Evolutionary conservation across 1,140 invertebrate species (phyloP), one percentile per base, ranked within the genome.

Genomic region (Ladona fulva): DNA sequence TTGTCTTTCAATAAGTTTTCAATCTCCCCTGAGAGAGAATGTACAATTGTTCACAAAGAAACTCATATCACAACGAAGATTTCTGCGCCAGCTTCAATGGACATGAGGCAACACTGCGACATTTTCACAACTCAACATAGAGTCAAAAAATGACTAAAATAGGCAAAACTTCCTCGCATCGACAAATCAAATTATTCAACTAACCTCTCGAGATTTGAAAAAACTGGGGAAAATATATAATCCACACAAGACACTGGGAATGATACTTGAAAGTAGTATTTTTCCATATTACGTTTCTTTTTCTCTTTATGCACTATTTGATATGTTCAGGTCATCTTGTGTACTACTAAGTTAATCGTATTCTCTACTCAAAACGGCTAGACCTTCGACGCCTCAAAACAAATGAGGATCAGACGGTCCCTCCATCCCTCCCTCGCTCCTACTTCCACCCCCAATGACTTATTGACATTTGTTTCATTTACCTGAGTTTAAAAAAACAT

Each of bases 261-360:
- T 66, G 52, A 66, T 66, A 66, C 52, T 66, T 66, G 52, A 66
- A 66, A 66, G 52, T 66, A 66, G 52, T 66, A 66, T 66, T 66
- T 66, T 12, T 66, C 52, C 52, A 66, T 66, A 66, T 66, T 66
- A 66, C n/a, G 52, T 66, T 66, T 66, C 52, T 66, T 66, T 66
- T 66, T 66, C n/a, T 22, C 14, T 66, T 66, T 66, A 66, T 19
- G 52, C 52, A 66, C 52, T 66, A 66, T 66, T 66, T 66, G 52
- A 66, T 66, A 66, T 66, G 52, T 66, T 66, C 52, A 66, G 52
- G 52, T 66, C 52, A 66, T 66, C 52, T 66, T 12, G n/a, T 66
- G 52, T 66, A 66, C 52, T 66, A 66, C 52, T 66, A 66, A 66
- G n/a, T 16, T 6, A 66, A 66, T 66, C 52, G n/a, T 66, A 66